A percentile compares a stretch with the other conserved stretches of the same genome.
phyloP scores from a whole-genome alignment of 53 echinoderm and acorn worm genomes.

The Henricia sp. region DNA sequence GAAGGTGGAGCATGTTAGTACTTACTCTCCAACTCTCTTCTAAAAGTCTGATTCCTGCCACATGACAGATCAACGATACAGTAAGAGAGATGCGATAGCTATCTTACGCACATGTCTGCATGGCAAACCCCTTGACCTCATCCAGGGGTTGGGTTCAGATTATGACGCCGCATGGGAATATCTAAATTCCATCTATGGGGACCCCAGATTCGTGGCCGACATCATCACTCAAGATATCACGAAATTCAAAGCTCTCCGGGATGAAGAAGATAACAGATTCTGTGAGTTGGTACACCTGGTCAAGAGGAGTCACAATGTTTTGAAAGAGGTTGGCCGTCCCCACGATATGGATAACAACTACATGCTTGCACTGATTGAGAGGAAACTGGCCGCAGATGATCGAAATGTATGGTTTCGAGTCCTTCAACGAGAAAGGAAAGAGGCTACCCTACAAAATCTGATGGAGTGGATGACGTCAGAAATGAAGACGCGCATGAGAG shows the following conservation, averaged over 20 bases:
- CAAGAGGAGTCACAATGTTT: slow-evolving; percentile 58
- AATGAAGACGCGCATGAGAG: slow-evolving; percentile 67
- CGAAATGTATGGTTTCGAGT: neutral
- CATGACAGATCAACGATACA: slow-evolving; percentile 32
- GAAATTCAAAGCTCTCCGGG: slow-evolving; percentile 49
- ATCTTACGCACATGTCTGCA: slow-evolving; percentile 59
- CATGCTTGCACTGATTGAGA: slow-evolving; percentile 54
- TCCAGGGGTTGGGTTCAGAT: slow-evolving; percentile 56
- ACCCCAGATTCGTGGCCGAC: slow-evolving; percentile 66
- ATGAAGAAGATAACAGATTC: slow-evolving; percentile 64
- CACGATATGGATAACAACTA: slow-evolving; percentile 65
- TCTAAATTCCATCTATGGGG: slow-evolving; percentile 65
- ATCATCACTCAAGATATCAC: slow-evolving; percentile 62
- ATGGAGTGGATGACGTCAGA: slow-evolving; percentile 49
- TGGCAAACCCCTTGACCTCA: slow-evolving; percentile 62
- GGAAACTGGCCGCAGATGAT: slow-evolving; percentile 9
- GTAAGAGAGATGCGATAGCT: slow-evolving; percentile 56
- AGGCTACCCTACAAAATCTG: slow-evolving; percentile 35
- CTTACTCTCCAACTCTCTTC: too few species aligned
- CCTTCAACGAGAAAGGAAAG: neutral
- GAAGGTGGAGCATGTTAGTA: too few species aligned
- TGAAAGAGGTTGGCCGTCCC: slow-evolving; percentile 57
- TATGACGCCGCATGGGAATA: slow-evolving; percentile 68
- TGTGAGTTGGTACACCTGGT: slow-evolving; percentile 71
- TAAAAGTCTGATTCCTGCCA: slow-evolving; percentile 70